Conservation (phyloP, 1,140 invertebrate species). For the Stenopsyche tienmushanensis region DNA sequence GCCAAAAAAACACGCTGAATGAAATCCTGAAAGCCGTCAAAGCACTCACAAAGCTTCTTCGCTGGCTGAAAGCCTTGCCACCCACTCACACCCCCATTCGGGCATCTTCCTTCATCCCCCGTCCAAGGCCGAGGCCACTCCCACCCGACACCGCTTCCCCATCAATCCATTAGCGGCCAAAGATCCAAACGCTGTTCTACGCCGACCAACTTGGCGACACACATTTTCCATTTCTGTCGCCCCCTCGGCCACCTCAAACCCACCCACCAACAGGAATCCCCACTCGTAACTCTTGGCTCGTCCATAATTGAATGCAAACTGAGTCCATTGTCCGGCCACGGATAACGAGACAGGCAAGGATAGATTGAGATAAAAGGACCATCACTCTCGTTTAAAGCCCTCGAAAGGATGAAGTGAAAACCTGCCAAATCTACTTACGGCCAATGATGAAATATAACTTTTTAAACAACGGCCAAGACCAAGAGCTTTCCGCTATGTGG, state of each 20-base stretch:
- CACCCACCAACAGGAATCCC: not conserved
- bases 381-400: not conserved
- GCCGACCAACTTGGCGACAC: constrained; percentile 42
- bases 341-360: constrained; percentile 25
- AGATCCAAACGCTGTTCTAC: constrained; percentile 42
- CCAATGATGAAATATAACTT: too few species aligned
- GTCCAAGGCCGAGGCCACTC: constrained; percentile 4
- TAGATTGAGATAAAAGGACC: constrained; percentile 21
- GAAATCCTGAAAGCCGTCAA: constrained; percentile 32
- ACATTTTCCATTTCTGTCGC: constrained; percentile 41
- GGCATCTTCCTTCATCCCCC: constrained; percentile 3
- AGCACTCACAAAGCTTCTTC: constrained; percentile 38
- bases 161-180: constrained; percentile 43
- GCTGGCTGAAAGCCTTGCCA: constrained; percentile 17
- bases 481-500: too few species aligned
- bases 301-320: constrained; percentile 43
- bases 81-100: not conserved
- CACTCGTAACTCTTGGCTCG: constrained; percentile 42
- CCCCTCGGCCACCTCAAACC: constrained; percentile 9
- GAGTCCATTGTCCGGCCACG: constrained; percentile 41
- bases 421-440: not conserved
- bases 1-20: constrained; percentile 11
- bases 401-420: constrained; percentile 11
- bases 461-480: too few species aligned
- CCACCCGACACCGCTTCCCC: constrained; percentile 26